These are phyloP conservation scores for Myripristis murdjan DNA, from an alignment of 2,797 vertebrate species.

Conservation along the genomic window DNA sequence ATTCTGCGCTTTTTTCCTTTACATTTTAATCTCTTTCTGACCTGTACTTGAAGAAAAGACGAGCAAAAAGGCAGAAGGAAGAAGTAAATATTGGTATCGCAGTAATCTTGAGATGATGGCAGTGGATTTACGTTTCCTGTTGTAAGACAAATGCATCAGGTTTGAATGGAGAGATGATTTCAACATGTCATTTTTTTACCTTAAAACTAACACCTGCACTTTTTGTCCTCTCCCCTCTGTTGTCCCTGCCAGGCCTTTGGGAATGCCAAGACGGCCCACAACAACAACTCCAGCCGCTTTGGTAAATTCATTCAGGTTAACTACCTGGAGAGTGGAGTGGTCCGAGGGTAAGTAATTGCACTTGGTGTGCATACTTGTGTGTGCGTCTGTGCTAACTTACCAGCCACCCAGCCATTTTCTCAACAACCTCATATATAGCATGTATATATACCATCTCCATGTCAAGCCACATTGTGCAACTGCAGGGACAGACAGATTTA, in stretches of 20 bases:
- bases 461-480: neutral
- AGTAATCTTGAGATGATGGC: neutral
- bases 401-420: neutral
- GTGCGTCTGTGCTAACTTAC: neutral
- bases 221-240: constrained; percentile 24
- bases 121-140: neutral
- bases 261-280: constrained; percentile 98
- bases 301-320: constrained; percentile 99
- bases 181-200: neutral
- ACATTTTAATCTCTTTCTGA: no score
- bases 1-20: neutral
- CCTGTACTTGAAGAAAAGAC: neutral
- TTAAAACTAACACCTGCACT: neutral
- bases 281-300: constrained; percentile 99
- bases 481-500: neutral
- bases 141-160: neutral
- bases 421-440: neutral
- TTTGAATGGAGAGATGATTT: neutral
- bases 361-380: neutral
- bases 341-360: constrained; percentile 91
- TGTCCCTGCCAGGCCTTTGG: constrained; percentile 91
- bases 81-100: neutral
- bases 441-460: no score
- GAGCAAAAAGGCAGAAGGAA: neutral
- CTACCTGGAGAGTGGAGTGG: constrained; percentile 96